Evolutionary conservation across 2,888 invertebrate species (phyloP), one percentile per base, ranked within the genome.

Genomic region (Pseudococcus jackbeardsleyi): DNA sequence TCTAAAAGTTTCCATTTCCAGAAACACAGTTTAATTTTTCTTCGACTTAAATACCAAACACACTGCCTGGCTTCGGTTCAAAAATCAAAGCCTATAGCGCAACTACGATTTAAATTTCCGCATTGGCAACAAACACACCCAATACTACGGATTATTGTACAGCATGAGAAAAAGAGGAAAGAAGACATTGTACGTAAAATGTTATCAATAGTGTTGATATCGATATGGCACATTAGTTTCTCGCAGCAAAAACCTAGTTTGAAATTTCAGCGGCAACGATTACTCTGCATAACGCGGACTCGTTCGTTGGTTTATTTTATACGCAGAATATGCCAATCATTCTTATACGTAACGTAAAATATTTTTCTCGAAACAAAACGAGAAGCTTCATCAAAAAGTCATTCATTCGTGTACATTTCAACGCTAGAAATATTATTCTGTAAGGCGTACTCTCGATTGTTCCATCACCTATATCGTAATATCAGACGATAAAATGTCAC

Each of bases 61-160:
- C 33, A 19, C 33, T 33, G 7, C 17, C 72, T 72, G 72, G 72
- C 72, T 72, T 72, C 33, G 72, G 33, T 72, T 72, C 72, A 72
- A 72, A 33, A 72, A 72, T 72, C 72, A 72, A 72, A 72, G 72
- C 72, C 72, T 72, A 72, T 72, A 64, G 39, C 26, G 33, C 39
- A 72, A 33, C 72, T 26, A 26, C 72, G 33, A 72, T 72, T 33
- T 72, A 72, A 72, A 72, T 72, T 72, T 72, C 72, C 72, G 72
- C 33, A 72, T 72, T 72, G 72, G 72, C 72, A 72, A 72, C 72
- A 72, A 72, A 72, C 33, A 4, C 72, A 33, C 33, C 72, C 17
- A 19, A 64, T 22, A 22, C 64, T 22, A 72, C 12, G 17, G 72
- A 72, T 72, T 72, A 33, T 17, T 33, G 5, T 68, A 42, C 42